Conservation (phyloP, 2,888 invertebrate genomes). For the Pantelozetes paolii region DNA sequence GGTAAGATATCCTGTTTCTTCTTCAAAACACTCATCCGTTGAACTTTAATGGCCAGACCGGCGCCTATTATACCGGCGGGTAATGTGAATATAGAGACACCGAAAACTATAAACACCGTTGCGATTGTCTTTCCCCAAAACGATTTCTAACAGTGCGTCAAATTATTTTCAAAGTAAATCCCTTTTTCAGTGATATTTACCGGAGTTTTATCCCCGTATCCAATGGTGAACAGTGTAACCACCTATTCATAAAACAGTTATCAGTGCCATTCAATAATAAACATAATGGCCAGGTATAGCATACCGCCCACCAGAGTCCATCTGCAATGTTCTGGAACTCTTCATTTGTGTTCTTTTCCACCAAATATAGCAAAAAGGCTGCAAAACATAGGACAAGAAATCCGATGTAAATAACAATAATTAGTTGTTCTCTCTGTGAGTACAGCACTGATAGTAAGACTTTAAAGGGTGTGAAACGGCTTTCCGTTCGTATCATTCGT, state of each 20-base stretch:
- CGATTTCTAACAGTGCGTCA: conserved; percentile 24
- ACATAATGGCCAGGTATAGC: background rate
- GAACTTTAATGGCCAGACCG: conserved; percentile 41
- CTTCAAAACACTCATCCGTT: conserved; percentile 9
- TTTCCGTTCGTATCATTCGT: conserved; percentile 32
- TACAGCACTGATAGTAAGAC: conserved; percentile 16
- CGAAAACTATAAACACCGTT: conserved; percentile 31
- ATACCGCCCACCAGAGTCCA: conserved; percentile 39
- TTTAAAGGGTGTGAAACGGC: conserved; percentile 32
- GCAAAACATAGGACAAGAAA: conserved; percentile 40
- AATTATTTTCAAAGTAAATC: background rate
- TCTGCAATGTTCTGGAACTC: conserved; percentile 40
- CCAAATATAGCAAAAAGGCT: conserved; percentile 35
- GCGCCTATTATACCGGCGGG: conserved; percentile 41
- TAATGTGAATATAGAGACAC: conserved; percentile 39
- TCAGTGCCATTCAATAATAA: background rate
- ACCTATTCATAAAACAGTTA: conserved; percentile 12
- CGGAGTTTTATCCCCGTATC: conserved; percentile 41
- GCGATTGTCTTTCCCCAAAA: conserved; percentile 39
- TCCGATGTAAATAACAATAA: conserved; percentile 38
- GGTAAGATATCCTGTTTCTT: conserved; percentile 34
- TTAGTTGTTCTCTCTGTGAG: conserved; percentile 37
- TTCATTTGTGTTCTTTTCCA: conserved; percentile 38
- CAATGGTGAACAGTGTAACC: conserved; percentile 38
- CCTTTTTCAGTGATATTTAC: background rate